Conservation (phyloP, 2,113 vertebrate species). For the Zapus hudsonius region DNA sequence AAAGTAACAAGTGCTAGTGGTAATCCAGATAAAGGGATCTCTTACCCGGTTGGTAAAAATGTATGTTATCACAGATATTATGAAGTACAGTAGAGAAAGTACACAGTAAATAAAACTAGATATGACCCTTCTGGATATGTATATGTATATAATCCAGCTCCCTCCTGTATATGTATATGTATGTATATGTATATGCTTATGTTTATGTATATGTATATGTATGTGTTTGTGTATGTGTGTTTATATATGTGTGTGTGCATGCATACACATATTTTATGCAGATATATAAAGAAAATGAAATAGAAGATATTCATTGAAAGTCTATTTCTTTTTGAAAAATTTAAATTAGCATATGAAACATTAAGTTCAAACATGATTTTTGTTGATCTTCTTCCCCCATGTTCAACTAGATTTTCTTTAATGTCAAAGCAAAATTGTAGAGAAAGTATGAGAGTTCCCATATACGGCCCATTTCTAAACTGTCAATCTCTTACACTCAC, state of each 20-base stretch:
- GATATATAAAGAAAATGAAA: background rate
- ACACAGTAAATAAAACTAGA: background rate
- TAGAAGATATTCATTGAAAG: background rate
- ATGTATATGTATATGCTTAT: background rate
- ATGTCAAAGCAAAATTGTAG: background rate
- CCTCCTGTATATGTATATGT: background rate
- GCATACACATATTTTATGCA: background rate
- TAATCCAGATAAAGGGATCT: background rate
- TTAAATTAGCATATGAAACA: too few species aligned
- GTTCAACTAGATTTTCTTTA: background rate
- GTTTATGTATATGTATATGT: too few species aligned
- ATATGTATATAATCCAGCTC: background rate
- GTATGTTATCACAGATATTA: background rate
- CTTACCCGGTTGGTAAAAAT: background rate
- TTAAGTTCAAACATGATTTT: too few species aligned
- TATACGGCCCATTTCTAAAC: fast-evolving
- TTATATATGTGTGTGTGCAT: background rate
- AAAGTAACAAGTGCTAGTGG: background rate
- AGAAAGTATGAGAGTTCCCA: background rate
- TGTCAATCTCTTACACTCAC: background rate
- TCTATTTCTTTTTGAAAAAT: background rate
- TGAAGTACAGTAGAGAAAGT: background rate
- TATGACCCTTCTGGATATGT: background rate
- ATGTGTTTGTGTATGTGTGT: too few species aligned
- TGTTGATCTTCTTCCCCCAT: too few species aligned